Base-by-base conservation (phyloP, 2,888 invertebrate genomes). In the Napeogenes sylphis region DNA sequence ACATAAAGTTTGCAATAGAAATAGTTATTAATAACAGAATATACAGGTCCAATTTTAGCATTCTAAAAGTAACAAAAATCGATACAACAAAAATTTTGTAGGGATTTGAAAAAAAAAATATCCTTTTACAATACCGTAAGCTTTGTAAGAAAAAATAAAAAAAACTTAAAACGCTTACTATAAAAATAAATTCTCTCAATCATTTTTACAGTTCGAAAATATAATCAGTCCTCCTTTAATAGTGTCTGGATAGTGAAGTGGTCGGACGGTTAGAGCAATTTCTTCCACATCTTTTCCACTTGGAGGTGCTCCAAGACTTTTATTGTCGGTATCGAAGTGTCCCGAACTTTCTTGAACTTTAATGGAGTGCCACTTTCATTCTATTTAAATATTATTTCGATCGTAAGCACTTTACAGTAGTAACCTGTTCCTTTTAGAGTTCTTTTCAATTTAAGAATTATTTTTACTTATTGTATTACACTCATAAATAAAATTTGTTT, bases 281-380 rank as follows among this genome's bases (percentile, higher is more conserved):
- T 73, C 76, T 73, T 70, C 75, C 73, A 76, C 79, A 76, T 80
- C 79, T 81, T 76, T 80, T 78, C 79, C 81, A 84, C 84, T 87
- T 89, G 87, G 88, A 88, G 80, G 69, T 74, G 77, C 71, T 85
- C 86, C 88, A 87, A 86, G 75, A 74, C 79, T 82, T 84, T 87
- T 84, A 85, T 83, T 83, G 80, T 80, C 78, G 76, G 76, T 80
- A 83, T 84, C 73, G 81, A 81, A 78, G 76, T 72, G 70, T 75
- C 74, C 76, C 75, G 68, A 72, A 66, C 70, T 73, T 74, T 71
- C 71, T 74, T 73, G 72, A 70, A 72, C 76, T 81, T 82, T 79
- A 82, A 83, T 79, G 77, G 78, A 80, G 74, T 77, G 73, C 51
- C 67, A 73, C 73, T 73, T 58, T 32, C 62, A 67, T 70, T 69